Percentiles rank a stretch among this genome's conserved stretches.
phyloP scores from a whole-genome alignment of 2,888 invertebrate species.

The Orchesellides sinensis region DNA sequence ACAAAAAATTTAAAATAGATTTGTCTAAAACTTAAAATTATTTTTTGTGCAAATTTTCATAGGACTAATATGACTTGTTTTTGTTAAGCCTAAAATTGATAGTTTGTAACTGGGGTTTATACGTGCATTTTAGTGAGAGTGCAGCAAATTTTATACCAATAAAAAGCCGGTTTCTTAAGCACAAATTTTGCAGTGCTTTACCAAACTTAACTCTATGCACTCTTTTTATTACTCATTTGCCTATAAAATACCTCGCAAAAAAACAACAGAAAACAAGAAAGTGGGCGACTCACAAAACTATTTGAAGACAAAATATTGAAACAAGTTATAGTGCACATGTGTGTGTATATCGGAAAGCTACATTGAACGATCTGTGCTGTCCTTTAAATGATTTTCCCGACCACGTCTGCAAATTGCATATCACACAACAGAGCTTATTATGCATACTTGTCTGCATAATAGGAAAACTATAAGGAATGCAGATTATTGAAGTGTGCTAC shows the following conservation, averaged over 20 bases:
- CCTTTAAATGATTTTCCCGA: neutral
- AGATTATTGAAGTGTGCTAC: neutral
- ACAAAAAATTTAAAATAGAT: too few relatives aligned
- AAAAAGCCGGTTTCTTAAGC: constrained; percentile 10
- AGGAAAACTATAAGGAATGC: neutral
- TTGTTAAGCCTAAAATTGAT: too few relatives aligned
- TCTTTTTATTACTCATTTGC: neutral
- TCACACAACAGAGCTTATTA: neutral
- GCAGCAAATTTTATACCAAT: neutral
- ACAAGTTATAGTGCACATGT: too few relatives aligned
- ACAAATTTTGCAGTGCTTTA: neutral
- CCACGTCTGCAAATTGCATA: neutral
- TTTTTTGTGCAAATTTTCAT: too few relatives aligned
- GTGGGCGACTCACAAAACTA: constrained; percentile 9
- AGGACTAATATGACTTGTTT: too few relatives aligned
- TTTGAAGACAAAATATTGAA: too few relatives aligned
- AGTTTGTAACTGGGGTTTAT: too few relatives aligned
- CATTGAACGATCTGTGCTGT: neutral
- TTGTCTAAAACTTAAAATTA: too few relatives aligned
- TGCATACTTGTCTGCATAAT: neutral
- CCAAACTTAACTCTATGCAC: too few relatives aligned
- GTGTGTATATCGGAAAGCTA: neutral
- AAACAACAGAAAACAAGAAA: neutral
- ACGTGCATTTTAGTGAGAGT: constrained; percentile 17
- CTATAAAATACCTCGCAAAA: neutral